Evolutionary conservation across 1,140 invertebrate species (phyloP), one percentile per base, ranked within the genome.

Genomic region (Conus betulinus): DNA sequence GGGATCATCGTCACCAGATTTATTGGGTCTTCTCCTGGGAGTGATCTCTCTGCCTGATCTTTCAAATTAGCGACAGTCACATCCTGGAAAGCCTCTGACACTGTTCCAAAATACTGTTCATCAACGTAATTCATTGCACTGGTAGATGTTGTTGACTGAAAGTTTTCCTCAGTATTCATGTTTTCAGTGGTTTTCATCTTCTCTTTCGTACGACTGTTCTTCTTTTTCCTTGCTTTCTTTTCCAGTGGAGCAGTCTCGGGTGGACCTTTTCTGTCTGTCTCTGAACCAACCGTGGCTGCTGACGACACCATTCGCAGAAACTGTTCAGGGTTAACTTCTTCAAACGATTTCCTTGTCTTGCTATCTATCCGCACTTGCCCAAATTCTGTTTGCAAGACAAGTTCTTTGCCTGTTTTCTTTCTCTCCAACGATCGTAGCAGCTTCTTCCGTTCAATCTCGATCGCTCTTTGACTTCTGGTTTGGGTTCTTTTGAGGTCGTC

Each of bases 341-440:
- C 5, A 6, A 79, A 25, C 5, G 27, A 57, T 57, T 87, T 7
- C 27, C 20, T 87, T 51, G 20, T 27, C 13, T 53, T 55, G 4
- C 25, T 52, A 87, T 87, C 85, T 11, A 87, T 51, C 3, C 85
- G 71, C 7, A 87, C 74, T 57, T 87, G 39, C 17, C 85, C 85
- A 55, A 87, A 87, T 25, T 20, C 0, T 55, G 85, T 11, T n/a
- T 78, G 52, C 52, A 78, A 17, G 10, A 52, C 20, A 55, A 87
- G 11, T 57, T 87, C 85, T 17, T n/a, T 78, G 74, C 20, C 23
- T 57, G 23, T 55, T 17, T 27, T 39, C 71, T 55, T 78, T 87
- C 27, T 87, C 23, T 87, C 17, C 0, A 57, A 15, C 5, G 85
- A 57, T n/a, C n/a, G 85, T 11, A 78, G 53, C 51, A 87, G 52